phyloP scores from a whole-genome alignment of 2,113 vertebrate genomes.

The Calyptommatus sinebrachiatus region DNA sequence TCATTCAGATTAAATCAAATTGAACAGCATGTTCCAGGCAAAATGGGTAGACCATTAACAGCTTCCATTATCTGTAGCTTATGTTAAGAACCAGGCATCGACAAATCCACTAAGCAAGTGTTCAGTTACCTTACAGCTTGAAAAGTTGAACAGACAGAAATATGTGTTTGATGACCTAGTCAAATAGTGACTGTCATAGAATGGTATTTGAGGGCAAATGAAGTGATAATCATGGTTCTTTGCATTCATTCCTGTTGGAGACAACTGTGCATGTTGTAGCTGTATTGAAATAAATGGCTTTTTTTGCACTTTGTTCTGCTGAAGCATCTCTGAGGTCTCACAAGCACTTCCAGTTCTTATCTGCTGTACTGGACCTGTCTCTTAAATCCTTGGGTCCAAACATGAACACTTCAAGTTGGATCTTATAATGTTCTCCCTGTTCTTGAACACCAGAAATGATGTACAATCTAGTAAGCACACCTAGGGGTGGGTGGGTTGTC shows the following conservation, averaged over 20 bases:
- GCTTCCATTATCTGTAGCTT: neutral
- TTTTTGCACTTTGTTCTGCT: neutral
- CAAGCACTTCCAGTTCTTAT: too few species aligned
- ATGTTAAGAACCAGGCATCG: constrained; percentile 1
- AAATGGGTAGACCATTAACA: constrained; percentile 12
- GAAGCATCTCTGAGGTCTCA: too few species aligned
- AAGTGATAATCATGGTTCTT: neutral
- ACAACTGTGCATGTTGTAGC: neutral
- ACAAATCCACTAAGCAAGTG: neutral
- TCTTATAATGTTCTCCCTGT: too few species aligned
- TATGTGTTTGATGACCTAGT: neutral
- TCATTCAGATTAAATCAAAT: constrained; percentile 16
- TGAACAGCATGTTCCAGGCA: constrained; percentile 34
- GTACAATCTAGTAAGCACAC: too few species aligned
- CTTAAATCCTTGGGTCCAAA: too few species aligned
- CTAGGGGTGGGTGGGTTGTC: too few species aligned
- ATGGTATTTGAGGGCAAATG: neutral
- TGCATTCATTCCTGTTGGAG: neutral
- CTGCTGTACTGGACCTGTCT: too few species aligned
- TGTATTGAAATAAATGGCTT: neutral
- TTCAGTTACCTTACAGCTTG: neutral
- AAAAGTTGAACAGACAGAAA: neutral
- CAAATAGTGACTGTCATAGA: neutral
- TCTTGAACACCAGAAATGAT: too few species aligned
- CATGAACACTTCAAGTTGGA: too few species aligned